Conservation (phyloP, 1,140 invertebrate species). For the Diabrotica undecimpunctata region DNA sequence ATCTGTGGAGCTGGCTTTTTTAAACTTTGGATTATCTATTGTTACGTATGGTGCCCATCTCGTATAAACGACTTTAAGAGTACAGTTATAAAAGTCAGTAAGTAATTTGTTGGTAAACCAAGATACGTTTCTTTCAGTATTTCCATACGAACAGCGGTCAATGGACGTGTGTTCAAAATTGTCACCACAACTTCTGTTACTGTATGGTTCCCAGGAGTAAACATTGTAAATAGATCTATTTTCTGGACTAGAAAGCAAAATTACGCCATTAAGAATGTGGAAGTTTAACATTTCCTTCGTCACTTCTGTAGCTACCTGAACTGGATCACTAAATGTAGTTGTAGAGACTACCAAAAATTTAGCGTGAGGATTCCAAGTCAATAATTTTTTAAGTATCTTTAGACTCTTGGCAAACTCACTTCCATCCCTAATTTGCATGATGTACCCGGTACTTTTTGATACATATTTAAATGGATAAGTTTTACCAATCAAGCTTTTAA, state of each 20-base stretch:
- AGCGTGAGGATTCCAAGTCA: slow-evolving; percentile 36
- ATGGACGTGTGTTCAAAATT: slow-evolving; percentile 16
- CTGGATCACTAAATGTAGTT: slow-evolving; percentile 13
- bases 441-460: background rate
- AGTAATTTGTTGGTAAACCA: slow-evolving; percentile 7
- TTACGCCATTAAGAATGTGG: slow-evolving; percentile 27
- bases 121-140: background rate
- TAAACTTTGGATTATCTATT: background rate
- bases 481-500: background rate
- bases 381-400: slow-evolving; percentile 5
- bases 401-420: slow-evolving; percentile 16
- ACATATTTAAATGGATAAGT: background rate
- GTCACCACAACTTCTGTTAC: slow-evolving; percentile 25
- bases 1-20: background rate
- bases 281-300: slow-evolving; percentile 22
- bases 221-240: slow-evolving; percentile 25
- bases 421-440: slow-evolving; percentile 17
- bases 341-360: slow-evolving; percentile 33
- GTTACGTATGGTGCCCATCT: slow-evolving; percentile 14
- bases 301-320: slow-evolving; percentile 21
- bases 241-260: slow-evolving; percentile 19
- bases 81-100: slow-evolving; percentile 7
- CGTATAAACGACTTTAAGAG: slow-evolving; percentile 7
- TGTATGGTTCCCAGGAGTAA: slow-evolving; percentile 34
- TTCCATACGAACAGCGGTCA: slow-evolving; percentile 12